These are phyloP conservation scores for Cyprinodon variegatus DNA, from an alignment of 2,113 vertebrate species.

Conservation along the genomic window DNA sequence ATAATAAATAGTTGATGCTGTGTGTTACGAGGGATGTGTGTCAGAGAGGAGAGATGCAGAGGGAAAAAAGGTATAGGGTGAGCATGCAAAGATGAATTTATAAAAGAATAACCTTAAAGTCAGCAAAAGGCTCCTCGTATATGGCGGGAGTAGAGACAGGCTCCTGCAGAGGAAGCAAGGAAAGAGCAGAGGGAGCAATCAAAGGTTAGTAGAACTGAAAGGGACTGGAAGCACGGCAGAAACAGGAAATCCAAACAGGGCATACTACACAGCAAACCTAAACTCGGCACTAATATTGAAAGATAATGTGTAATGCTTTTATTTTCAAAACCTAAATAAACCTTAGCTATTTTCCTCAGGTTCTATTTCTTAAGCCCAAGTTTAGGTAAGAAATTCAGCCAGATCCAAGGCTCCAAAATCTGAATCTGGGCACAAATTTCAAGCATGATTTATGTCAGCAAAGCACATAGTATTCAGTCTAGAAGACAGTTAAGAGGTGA, in stretches of 20 bases:
- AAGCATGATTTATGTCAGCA: slow-evolving; percentile 15
- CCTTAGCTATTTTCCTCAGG: not conserved
- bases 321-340: not conserved
- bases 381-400: slow-evolving; percentile 52
- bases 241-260: slow-evolving; percentile 27
- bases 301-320: slow-evolving; percentile 4
- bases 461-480: slow-evolving; percentile 6
- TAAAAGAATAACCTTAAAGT: slow-evolving; percentile 79
- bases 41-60: not conserved
- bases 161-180: slow-evolving; percentile 78
- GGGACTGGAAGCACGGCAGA: slow-evolving; percentile 8
- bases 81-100: slow-evolving; percentile 20
- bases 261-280: slow-evolving; percentile 26
- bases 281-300: slow-evolving; percentile 36
- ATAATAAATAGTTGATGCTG: slow-evolving; percentile 7
- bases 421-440: slow-evolving; percentile 46
- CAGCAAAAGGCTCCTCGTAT: slow-evolving; percentile 78
- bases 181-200: slow-evolving; percentile 59
- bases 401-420: slow-evolving; percentile 27
- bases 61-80: slow-evolving; percentile 15
- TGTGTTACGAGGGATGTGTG: slow-evolving; percentile 17
- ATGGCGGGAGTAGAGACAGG: slow-evolving; percentile 79
- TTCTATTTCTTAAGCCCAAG: slow-evolving; percentile 31
- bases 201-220: slow-evolving; percentile 58
- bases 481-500: slow-evolving; percentile 40